These are phyloP conservation scores for Noctilio leporinus DNA, from an alignment of 2,113 vertebrate species.

Conservation along the genomic window DNA sequence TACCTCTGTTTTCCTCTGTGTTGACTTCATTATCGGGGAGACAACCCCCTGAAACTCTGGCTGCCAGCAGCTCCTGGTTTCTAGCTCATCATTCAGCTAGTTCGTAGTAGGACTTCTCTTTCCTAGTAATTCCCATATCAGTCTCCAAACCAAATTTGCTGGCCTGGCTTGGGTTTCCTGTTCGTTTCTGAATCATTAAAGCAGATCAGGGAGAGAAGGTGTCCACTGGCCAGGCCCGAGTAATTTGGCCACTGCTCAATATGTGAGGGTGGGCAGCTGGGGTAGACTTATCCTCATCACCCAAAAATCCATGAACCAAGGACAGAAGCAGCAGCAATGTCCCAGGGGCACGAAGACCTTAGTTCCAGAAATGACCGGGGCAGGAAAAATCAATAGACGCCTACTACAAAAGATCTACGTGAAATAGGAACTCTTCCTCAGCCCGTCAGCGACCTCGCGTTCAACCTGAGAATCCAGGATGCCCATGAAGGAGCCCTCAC, in stretches of 20 bases:
- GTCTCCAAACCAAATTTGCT: background rate
- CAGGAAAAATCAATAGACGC: background rate
- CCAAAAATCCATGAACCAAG: background rate
- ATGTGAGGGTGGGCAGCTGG: too few relatives aligned
- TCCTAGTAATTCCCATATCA: background rate
- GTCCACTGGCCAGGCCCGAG: background rate
- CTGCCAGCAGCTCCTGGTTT: background rate
- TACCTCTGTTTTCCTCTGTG: background rate
- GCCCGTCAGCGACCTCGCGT: background rate
- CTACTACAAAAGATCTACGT: fast-evolving
- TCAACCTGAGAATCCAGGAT: background rate
- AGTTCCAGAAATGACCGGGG: background rate
- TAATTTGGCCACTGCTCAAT: background rate
- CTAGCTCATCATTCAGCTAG: background rate
- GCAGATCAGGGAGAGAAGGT: background rate
- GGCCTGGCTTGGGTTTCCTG: background rate
- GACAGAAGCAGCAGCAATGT: fast-evolving
- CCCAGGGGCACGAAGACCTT: background rate
- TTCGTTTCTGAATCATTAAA: background rate
- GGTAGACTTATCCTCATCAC: background rate
- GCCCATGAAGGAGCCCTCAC: conserved; percentile 39
- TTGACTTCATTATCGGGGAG: background rate
- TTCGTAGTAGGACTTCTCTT: background rate
- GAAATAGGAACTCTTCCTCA: background rate
- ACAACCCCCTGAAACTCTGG: background rate